Conservation (phyloP, 2,888 invertebrate genomes). For the Netelia inedita region DNA sequence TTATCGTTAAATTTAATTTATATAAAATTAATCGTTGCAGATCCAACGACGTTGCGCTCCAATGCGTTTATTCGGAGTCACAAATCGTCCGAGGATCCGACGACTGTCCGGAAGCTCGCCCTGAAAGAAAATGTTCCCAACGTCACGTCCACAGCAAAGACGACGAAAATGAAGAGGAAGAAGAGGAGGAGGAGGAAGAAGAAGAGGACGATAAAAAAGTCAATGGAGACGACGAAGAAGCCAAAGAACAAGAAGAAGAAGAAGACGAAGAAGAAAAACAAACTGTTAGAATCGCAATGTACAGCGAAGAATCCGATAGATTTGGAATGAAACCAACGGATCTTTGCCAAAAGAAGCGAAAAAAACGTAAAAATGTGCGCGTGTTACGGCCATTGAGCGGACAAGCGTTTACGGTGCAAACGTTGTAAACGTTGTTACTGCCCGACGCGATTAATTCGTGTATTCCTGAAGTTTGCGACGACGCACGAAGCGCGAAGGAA, state of each 20-base stretch:
- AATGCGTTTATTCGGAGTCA: conserved; percentile 67
- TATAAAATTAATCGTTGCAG: conserved; percentile 34
- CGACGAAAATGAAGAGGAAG: not conserved
- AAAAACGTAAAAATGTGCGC: conserved; percentile 28
- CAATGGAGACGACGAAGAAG: conserved; percentile 3
- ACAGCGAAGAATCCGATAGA: conserved; percentile 49
- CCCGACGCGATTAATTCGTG: conserved; percentile 46
- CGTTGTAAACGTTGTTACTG: conserved; percentile 45
- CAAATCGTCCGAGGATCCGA: conserved; percentile 54
- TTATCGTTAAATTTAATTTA: not conserved
- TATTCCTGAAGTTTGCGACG: conserved; percentile 10
- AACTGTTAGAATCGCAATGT: not conserved
- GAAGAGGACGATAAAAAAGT: not conserved
- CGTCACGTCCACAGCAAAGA: not conserved
- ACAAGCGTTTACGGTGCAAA: conserved; percentile 54
- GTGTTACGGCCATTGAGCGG: conserved; percentile 51
- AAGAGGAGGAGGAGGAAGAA: conserved; percentile 3
- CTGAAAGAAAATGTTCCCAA: conserved; percentile 22
- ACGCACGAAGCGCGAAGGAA: conserved; percentile 19
- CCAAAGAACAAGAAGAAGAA: conserved; percentile 13
- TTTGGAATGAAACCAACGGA: conserved; percentile 71
- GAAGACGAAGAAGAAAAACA: not conserved
- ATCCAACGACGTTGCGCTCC: conserved; percentile 40
- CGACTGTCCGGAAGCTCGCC: conserved; percentile 39
- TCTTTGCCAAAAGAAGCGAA: conserved; percentile 48